Conservation (phyloP, 1,140 invertebrate genomes). For the Melanaphis sacchari region DNA sequence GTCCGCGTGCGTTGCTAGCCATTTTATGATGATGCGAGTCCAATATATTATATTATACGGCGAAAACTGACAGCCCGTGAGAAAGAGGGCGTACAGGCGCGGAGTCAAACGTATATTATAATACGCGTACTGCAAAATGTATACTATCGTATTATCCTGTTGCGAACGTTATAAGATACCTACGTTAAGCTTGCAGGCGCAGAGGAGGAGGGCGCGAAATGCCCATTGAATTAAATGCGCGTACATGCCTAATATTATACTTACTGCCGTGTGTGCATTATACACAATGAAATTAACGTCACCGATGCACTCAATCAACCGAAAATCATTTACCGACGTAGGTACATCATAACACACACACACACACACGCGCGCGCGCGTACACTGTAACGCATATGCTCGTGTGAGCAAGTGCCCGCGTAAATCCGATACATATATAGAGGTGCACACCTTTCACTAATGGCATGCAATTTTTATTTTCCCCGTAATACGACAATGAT, state of each 20-base stretch:
- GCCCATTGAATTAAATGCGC: neutral
- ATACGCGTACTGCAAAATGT: neutral
- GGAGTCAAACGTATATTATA: neutral
- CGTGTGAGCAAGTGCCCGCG: neutral
- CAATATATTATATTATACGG: neutral
- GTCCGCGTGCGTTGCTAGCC: too few relatives aligned
- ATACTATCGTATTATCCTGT: too few relatives aligned
- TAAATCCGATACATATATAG: neutral
- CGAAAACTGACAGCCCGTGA: constrained; percentile 20
- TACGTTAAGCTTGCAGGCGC: neutral
- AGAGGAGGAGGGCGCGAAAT: neutral
- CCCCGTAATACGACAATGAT: constrained; percentile 7
- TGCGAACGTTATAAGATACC: neutral
- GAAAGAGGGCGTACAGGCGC: neutral
- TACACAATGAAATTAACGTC: constrained; percentile 21
- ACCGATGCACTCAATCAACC: constrained; percentile 4
- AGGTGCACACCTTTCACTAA: neutral
- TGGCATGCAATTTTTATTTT: neutral
- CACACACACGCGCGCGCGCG: neutral
- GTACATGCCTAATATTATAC: neutral
- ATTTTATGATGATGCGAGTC: too few relatives aligned
- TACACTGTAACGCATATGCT: neutral
- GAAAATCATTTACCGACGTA: neutral
- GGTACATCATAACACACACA: neutral
- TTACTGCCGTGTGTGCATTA: neutral